Conservation (phyloP, 2,888 invertebrate species). For the Nasonia oneida region DNA sequence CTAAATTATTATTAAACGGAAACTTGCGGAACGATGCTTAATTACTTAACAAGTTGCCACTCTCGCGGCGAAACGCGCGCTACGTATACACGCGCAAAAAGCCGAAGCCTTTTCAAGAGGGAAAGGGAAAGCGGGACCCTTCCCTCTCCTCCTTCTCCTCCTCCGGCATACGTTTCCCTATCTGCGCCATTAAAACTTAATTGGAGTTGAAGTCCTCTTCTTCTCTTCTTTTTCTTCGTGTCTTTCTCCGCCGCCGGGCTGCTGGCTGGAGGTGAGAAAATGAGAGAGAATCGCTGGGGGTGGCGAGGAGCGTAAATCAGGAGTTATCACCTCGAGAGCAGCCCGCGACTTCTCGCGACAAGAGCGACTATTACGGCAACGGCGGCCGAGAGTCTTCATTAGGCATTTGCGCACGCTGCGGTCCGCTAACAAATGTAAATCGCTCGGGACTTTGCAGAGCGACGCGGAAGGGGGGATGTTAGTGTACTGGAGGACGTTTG, state of each 20-base stretch:
- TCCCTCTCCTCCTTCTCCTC: conserved; percentile 13
- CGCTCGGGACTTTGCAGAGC: conserved; percentile 64
- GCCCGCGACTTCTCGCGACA: conserved; percentile 60
- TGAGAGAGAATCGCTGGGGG: conserved; percentile 34
- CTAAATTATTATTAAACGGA: conserved; percentile 75
- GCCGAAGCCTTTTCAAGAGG: conserved; percentile 33
- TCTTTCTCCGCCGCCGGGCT: neutral
- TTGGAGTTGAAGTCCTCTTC: conserved; percentile 73
- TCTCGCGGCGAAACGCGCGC: neutral
- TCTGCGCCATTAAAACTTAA: conserved; percentile 75
- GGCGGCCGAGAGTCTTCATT: conserved; percentile 72
- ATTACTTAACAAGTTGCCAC: conserved; percentile 75
- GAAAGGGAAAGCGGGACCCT: conserved; percentile 53
- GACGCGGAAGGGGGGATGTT: neutral
- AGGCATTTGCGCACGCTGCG: conserved; percentile 68
- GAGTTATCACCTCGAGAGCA: conserved; percentile 74
- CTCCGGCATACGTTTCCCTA: conserved; percentile 73
- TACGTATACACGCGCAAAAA: conserved; percentile 16
- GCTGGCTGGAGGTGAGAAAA: conserved; percentile 54
- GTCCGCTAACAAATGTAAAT: conserved; percentile 72
- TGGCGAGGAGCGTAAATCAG: conserved; percentile 71
- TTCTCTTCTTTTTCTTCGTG: conserved; percentile 53
- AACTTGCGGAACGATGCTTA: conserved; percentile 73
- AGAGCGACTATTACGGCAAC: conserved; percentile 52
- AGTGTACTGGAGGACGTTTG: neutral